Base-by-base conservation (phyloP, 2,113 vertebrate genomes). In the Pipa parva region DNA sequence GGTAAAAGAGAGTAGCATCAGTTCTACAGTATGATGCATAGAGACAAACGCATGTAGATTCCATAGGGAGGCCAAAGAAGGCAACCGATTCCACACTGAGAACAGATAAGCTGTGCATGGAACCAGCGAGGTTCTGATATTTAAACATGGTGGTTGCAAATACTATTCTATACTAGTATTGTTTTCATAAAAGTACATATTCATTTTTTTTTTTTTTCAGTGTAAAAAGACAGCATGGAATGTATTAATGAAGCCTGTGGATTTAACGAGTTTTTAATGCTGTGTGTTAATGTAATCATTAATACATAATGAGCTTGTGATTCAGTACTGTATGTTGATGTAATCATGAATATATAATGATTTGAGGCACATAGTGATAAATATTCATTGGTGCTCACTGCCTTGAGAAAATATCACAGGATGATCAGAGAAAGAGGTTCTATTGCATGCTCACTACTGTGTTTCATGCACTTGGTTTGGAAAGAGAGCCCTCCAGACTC, bases 261-360 rank as follows among this genome's bases (percentile, higher is more conserved):
- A 51, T 68, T 59, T 59, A 51, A 68, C 28, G 56, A 39, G 65
- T 39, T 68, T 68, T 68, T 68, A 68, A 68, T 68, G 65, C n/a
- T n/a, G 29, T 51, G 46, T 39, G 65, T 59, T 68, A 59, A 68
- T 68, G 65, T 68, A 68, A 68, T 46, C 65, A 68, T 68, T 56
- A 68, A 68, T 68, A 68, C 42, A 45, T 68, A 52, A 68, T 68
- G 39, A 59, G 39, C 56, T 39, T 25, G 56, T 68, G 55, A 68
- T 68, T 68, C 65, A 68, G 56, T 33, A 57, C 65, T 37, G 56
- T 56, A 37, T 29, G 56, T 28, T 59, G 65, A 59, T 68, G 56
- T 60, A 68, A 68, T 68, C 65, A 68, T 68, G 65, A 68, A 68
- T 68, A 68, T 68, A 68, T 68, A 68, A 68, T 68, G 22, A 68